Conservation (phyloP, 2,888 invertebrate species). For the Chymomyza fuscimana region DNA sequence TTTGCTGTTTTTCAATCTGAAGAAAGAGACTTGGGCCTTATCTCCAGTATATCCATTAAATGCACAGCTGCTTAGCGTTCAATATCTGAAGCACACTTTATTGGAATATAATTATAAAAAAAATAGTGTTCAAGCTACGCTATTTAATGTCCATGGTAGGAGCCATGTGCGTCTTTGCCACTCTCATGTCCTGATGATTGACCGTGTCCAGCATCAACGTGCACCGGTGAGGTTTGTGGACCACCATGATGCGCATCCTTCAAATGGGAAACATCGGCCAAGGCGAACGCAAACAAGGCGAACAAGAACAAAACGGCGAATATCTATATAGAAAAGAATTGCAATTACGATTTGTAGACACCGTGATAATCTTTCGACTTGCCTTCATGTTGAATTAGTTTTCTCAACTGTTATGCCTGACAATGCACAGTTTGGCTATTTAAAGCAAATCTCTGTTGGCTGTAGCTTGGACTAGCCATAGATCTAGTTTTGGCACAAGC, state of each 20-base stretch:
- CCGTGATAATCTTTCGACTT: background rate
- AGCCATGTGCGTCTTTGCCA: background rate
- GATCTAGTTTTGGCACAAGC: background rate
- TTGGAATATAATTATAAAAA: background rate
- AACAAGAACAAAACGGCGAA: constrained; percentile 17
- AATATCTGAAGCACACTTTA: background rate
- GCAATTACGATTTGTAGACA: background rate
- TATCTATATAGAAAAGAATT: constrained; percentile 13
- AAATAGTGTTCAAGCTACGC: background rate
- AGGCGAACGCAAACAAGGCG: constrained; percentile 29
- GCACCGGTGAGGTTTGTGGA: background rate
- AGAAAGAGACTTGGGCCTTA: too few species aligned
- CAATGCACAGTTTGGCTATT: background rate
- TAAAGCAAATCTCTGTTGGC: background rate
- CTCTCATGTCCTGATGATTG: background rate
- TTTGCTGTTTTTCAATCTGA: too few species aligned
- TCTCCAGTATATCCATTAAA: background rate
- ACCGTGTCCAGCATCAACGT: background rate
- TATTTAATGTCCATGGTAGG: background rate
- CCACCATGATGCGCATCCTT: background rate
- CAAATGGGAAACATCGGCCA: constrained; percentile 40
- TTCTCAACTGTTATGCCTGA: background rate
- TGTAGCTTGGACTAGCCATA: background rate
- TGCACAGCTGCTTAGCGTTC: background rate
- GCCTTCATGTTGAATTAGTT: background rate